Conservation (phyloP, 2,113 vertebrate genomes). For the Hystrix brachyura region DNA sequence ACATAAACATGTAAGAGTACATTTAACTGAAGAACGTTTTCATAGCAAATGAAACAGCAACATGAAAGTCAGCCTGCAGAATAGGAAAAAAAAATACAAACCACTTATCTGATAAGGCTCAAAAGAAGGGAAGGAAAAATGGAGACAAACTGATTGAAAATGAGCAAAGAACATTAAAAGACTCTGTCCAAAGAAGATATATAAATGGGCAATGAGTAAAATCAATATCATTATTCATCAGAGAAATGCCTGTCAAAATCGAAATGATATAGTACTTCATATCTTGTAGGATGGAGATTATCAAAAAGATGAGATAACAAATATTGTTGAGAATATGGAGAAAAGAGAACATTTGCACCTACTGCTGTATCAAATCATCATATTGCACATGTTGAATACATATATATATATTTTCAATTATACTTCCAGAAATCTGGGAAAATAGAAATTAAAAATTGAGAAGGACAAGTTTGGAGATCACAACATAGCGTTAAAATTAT, state of each 20-base stretch:
- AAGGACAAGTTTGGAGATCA: background rate
- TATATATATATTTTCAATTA: background rate
- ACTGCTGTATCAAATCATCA: background rate
- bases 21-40: background rate
- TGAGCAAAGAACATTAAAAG: background rate
- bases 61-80: background rate
- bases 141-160: background rate
- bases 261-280: background rate
- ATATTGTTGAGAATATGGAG: background rate
- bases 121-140: background rate
- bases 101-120: fast-evolving
- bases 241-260: background rate
- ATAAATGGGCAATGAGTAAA: background rate
- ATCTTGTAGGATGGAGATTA: background rate
- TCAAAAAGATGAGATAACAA: background rate
- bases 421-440: background rate
- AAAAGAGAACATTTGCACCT: background rate
- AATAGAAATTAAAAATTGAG: background rate
- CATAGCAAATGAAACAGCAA: background rate
- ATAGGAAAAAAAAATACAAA: background rate
- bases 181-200: background rate
- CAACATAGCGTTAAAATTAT: background rate
- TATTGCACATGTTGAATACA: background rate
- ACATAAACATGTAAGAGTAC: background rate
- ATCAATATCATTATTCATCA: background rate